phyloP scores from a whole-genome alignment of 2,113 vertebrate genomes.

The Odontophorus gujanensis region DNA sequence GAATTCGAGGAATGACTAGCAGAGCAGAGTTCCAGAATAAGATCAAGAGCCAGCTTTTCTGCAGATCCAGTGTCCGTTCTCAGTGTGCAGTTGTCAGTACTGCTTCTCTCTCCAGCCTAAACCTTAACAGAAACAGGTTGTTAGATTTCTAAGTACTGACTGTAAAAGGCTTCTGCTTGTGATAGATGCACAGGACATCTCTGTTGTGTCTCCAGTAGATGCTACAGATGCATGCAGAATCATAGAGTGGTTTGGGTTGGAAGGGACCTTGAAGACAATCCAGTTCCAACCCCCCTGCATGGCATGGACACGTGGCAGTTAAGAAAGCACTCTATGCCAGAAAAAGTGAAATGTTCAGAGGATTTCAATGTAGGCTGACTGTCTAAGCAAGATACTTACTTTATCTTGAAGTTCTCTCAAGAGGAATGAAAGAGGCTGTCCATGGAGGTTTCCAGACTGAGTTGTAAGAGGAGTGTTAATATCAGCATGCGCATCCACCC shows the following conservation, averaged over 20 bases:
- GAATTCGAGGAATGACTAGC: neutral
- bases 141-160: neutral
- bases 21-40: neutral
- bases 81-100: neutral
- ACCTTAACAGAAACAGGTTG: neutral
- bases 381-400: conserved; percentile 74
- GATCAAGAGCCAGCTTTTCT: neutral
- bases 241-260: neutral
- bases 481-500: conserved; percentile 97
- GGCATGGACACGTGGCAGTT: neutral
- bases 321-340: neutral
- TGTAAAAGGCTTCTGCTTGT: neutral
- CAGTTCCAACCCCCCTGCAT: neutral
- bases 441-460: conserved; percentile 92
- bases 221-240: neutral
- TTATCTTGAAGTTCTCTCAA: conserved; percentile 94
- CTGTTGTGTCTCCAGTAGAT: neutral
- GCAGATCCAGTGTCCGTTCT: neutral
- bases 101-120: neutral
- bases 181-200: neutral
- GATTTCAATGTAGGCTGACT: neutral
- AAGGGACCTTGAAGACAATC: neutral
- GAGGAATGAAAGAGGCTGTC: conserved; percentile 93
- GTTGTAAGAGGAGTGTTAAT: conserved; percentile 95
- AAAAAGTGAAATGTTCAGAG: neutral